Conservation (phyloP, 2,113 vertebrate species). For the Mungos mungo region DNA sequence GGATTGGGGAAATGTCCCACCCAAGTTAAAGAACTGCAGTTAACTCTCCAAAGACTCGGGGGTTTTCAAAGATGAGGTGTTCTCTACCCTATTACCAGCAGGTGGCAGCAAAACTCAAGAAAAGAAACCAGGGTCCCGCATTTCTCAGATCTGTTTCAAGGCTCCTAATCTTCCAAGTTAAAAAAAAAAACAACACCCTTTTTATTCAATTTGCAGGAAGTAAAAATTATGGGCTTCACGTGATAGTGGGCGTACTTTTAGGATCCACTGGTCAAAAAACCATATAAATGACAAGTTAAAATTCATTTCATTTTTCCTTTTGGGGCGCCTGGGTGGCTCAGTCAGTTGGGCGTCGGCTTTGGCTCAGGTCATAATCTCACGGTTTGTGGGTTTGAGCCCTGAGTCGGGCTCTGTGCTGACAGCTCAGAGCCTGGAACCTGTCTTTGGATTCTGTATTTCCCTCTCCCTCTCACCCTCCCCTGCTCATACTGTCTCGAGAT, state of each 20-base stretch:
- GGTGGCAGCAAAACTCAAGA: slow-evolving; percentile 79
- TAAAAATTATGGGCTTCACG: neutral
- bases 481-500: no score
- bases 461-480: no score
- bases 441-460: no score
- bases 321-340: neutral
- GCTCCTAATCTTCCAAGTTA: neutral
- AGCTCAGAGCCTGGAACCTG: no score
- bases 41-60: no score
- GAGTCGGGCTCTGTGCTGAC: no score
- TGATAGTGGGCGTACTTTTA: neutral
- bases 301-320: neutral
- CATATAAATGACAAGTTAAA: neutral
- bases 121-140: neutral
- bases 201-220: neutral
- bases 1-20: neutral
- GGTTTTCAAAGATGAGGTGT: neutral
- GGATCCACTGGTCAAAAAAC: neutral
- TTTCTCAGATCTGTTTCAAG: neutral
- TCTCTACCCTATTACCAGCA: slow-evolving; percentile 56
- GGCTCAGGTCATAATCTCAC: no score
- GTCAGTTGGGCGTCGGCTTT: no score
- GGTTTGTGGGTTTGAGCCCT: no score
- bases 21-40: no score
- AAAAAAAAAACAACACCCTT: neutral